These are phyloP conservation scores for Neomonachus schauinslandi DNA, from an alignment of 2,113 vertebrate species.

Conservation along the genomic window DNA sequence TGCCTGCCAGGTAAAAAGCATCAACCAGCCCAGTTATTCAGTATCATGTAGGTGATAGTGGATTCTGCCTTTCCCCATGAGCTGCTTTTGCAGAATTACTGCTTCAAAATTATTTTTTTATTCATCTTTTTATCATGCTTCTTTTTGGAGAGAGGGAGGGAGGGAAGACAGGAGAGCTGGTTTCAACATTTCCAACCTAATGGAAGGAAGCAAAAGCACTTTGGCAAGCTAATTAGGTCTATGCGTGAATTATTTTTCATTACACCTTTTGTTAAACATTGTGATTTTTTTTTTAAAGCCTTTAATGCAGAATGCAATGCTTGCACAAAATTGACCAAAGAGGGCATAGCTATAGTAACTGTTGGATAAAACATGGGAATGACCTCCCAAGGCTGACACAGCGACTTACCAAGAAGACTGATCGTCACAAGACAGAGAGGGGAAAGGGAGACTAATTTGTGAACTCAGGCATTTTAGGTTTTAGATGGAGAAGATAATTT, in stretches of 20 bases:
- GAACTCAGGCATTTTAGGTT: background rate
- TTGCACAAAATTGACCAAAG: background rate
- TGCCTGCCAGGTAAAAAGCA: background rate
- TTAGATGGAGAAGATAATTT: background rate
- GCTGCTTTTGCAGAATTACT: background rate
- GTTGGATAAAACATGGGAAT: background rate
- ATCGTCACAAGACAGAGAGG: background rate
- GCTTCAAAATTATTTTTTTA: background rate
- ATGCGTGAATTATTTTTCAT: background rate
- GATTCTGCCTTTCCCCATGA: background rate
- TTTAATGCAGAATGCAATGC: background rate
- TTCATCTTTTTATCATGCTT: background rate
- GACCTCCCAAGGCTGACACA: background rate
- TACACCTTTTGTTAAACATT: background rate
- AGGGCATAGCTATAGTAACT: background rate
- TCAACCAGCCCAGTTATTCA: background rate
- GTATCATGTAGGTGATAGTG: background rate
- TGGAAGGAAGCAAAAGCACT: background rate
- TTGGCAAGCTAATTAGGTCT: background rate
- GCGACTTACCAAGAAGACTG: background rate
- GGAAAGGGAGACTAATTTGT: background rate
- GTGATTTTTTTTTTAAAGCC: background rate
- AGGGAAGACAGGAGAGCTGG: background rate
- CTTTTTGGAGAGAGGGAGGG: background rate
- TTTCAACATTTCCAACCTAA: background rate